phyloP scores from a whole-genome alignment of 2,113 vertebrate genomes.

The Microcebus lehilahytsara region DNA sequence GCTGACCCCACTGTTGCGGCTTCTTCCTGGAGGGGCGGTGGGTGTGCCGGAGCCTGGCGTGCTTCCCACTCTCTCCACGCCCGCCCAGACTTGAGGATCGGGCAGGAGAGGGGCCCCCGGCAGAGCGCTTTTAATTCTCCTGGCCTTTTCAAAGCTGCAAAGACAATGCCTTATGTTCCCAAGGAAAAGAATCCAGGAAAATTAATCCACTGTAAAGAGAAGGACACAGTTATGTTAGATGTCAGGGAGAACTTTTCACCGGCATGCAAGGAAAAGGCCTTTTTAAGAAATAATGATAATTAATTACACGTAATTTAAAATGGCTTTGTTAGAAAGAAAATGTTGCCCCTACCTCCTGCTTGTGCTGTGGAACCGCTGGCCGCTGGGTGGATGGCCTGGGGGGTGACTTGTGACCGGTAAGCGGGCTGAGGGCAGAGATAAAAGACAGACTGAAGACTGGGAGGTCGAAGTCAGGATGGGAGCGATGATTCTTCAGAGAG shows the following conservation, averaged over 20 bases:
- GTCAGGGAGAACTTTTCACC: constrained; percentile 54
- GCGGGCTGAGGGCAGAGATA: not conserved
- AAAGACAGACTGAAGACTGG: not conserved
- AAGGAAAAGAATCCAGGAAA: not conserved
- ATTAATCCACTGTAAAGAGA: not conserved
- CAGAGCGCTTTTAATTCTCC: constrained; percentile 11
- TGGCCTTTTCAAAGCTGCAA: constrained; percentile 12
- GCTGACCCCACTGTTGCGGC: not conserved
- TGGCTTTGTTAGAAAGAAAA: constrained; percentile 49
- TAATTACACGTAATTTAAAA: constrained; percentile 66
- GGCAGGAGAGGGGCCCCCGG: not conserved
- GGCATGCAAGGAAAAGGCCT: constrained; percentile 24
- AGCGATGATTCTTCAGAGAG: not conserved
- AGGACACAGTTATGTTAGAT: not conserved
- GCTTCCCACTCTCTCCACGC: not conserved
- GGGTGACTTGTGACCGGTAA: constrained; percentile 45
- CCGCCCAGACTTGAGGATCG: not conserved
- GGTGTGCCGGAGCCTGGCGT: not conserved
- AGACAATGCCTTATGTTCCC: not conserved
- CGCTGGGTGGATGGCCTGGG: constrained; percentile 8
- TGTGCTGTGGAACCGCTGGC: constrained; percentile 48
- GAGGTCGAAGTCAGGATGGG: constrained; percentile 19
- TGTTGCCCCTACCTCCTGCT: constrained; percentile 9
- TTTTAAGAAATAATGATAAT: constrained; percentile 30
- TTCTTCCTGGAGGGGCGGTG: not conserved